A percentile compares a stretch with the other conserved stretches of the same genome.
phyloP scores from a whole-genome alignment of 2,888 invertebrate genomes.

The Melipona beecheii region DNA sequence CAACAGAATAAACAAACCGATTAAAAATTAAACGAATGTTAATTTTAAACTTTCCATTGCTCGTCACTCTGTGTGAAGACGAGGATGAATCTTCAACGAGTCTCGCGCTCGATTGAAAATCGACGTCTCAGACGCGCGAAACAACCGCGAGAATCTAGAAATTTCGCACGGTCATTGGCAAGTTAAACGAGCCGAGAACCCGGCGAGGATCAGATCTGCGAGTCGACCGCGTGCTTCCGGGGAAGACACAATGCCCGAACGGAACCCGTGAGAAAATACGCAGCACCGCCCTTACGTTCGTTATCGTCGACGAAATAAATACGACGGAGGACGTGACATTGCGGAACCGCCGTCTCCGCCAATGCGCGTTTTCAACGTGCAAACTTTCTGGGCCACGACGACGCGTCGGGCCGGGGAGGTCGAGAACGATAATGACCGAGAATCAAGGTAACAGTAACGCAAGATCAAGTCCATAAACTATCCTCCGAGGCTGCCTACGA shows the following conservation, averaged over 20 bases:
- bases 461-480: conserved; percentile 52
- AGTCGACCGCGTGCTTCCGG: conserved; percentile 2
- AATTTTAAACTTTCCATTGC: too few species aligned
- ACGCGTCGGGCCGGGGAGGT: conserved; percentile 22
- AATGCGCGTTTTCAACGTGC: background rate
- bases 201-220: conserved; percentile 5
- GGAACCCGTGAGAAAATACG: conserved; percentile 67
- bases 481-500: conserved; percentile 27
- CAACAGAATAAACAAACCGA: too few species aligned
- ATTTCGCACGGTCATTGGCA: background rate
- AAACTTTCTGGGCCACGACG: conserved; percentile 23
- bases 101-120: background rate
- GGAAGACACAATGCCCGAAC: conserved; percentile 39
- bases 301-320: conserved; percentile 69
- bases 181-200: background rate
- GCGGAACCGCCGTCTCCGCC: conserved; percentile 19
- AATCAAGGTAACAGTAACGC: conserved; percentile 51
- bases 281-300: conserved; percentile 52
- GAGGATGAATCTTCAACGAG: background rate
- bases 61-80: background rate
- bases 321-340: conserved; percentile 28
- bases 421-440: conserved; percentile 54
- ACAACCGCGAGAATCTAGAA: background rate
- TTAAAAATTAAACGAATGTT: too few species aligned
- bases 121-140: background rate